Evolutionary conservation across 2,797 vertebrate genomes (phyloP).

Genomic region (Phoebastria nigripes): DNA sequence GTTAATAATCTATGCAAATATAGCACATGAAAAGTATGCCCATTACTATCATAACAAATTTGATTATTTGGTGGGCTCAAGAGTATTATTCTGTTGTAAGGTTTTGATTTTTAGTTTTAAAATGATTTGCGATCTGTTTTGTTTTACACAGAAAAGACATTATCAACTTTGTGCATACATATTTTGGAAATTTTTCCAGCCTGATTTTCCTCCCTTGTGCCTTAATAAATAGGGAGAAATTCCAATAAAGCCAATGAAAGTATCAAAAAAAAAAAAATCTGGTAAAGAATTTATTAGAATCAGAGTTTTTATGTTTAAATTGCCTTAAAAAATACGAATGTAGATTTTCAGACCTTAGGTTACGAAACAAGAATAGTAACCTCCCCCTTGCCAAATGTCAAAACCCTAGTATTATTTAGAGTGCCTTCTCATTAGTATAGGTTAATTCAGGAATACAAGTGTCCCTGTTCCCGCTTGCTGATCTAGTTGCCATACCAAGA

Average conservation of each 20-base stretch:
- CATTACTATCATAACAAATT: background rate
- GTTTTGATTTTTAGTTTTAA: background rate
- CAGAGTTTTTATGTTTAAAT: background rate
- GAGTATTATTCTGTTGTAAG: background rate
- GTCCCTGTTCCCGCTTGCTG: background rate
- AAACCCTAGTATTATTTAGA: background rate
- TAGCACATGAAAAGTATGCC: background rate
- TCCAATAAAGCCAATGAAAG: background rate
- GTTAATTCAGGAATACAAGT: background rate
- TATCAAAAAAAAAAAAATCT: background rate
- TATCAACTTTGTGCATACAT: background rate
- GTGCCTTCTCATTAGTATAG: background rate
- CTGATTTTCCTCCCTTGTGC: background rate
- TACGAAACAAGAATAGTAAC: background rate
- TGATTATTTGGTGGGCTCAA: background rate
- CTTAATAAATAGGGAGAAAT: background rate
- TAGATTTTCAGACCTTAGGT: background rate
- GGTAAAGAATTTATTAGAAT: background rate
- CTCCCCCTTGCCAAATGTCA: background rate
- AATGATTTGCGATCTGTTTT: background rate
- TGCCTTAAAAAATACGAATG: background rate
- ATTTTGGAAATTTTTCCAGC: background rate
- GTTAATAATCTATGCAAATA: background rate
- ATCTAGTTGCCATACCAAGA: background rate
- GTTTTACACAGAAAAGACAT: background rate